A percentile compares a stretch with the other conserved stretches of the same genome.
Conservation (phyloP, 2,797 vertebrate species). For the Erithacus rubecula region DNA sequence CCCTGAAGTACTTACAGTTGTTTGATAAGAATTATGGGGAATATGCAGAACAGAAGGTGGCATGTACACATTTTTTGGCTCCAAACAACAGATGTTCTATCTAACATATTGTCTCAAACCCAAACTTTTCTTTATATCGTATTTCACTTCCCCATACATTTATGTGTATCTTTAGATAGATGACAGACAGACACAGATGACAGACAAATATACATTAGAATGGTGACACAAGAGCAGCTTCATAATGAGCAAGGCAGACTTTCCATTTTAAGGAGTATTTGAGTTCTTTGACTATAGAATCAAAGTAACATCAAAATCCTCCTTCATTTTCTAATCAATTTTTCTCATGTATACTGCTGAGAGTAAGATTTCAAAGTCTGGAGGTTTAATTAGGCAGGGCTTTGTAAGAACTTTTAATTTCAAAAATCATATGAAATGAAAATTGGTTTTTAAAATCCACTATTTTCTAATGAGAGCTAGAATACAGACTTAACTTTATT, state of each 20-base stretch:
- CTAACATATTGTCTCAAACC: background rate
- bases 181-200: conserved; percentile 26
- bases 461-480: background rate
- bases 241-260: background rate
- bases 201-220: background rate
- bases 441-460: background rate
- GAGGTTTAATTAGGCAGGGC: background rate
- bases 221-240: background rate
- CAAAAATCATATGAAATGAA: background rate
- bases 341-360: background rate
- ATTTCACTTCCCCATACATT: background rate
- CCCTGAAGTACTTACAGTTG: background rate
- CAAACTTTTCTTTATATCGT: background rate
- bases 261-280: background rate
- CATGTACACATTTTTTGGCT: background rate
- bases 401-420: background rate
- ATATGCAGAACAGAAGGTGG: background rate
- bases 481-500: background rate
- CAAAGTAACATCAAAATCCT: background rate
- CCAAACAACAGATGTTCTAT: background rate
- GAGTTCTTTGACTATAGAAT: background rate
- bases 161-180: background rate
- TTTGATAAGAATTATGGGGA: background rate
- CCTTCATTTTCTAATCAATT: background rate
- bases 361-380: background rate